phyloP scores from a whole-genome alignment of 2,797 vertebrate species.

The Moxostoma hubbsi region DNA sequence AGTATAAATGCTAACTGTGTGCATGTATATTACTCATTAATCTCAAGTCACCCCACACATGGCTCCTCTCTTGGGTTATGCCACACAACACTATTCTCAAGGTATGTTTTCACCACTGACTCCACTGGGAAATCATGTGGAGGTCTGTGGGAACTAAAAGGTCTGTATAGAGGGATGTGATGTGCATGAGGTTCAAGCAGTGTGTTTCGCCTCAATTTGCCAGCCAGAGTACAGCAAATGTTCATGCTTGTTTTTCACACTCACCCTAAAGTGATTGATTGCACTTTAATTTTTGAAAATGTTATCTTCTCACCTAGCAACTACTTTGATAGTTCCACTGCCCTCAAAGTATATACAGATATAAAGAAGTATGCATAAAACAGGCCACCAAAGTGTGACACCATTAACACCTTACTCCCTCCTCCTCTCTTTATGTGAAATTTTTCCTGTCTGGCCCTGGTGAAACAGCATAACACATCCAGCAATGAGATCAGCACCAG shows the following conservation, averaged over 20 bases:
- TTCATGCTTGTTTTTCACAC: slow-evolving; percentile 27
- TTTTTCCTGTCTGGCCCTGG: slow-evolving; percentile 27
- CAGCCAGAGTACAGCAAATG: neutral
- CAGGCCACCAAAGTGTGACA: neutral
- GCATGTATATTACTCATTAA: neutral
- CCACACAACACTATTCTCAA: slow-evolving; percentile 4
- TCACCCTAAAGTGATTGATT: neutral
- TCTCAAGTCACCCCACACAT: neutral
- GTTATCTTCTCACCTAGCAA: neutral
- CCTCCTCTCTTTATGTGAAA: neutral
- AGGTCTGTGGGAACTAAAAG: slow-evolving; percentile 45
- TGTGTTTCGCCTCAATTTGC: slow-evolving; percentile 1
- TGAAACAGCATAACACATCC: slow-evolving; percentile 33
- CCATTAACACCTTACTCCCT: neutral
- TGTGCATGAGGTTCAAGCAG: slow-evolving; percentile 20
- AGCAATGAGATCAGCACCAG: slow-evolving; percentile 11
- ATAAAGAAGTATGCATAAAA: neutral
- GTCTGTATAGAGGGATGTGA: slow-evolving; percentile 40
- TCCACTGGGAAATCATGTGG: slow-evolving; percentile 13
- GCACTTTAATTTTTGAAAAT: neutral
- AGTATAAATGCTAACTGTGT: too few relatives aligned
- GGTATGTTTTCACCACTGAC: slow-evolving; percentile 1
- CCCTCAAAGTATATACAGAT: neutral
- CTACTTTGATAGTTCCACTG: neutral
- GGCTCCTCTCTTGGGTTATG: slow-evolving; percentile 7